Evolutionary conservation across 37 sponge, comb jelly and placozoan species (phyloP).

Genomic region (Aplysina aerophoba): DNA sequence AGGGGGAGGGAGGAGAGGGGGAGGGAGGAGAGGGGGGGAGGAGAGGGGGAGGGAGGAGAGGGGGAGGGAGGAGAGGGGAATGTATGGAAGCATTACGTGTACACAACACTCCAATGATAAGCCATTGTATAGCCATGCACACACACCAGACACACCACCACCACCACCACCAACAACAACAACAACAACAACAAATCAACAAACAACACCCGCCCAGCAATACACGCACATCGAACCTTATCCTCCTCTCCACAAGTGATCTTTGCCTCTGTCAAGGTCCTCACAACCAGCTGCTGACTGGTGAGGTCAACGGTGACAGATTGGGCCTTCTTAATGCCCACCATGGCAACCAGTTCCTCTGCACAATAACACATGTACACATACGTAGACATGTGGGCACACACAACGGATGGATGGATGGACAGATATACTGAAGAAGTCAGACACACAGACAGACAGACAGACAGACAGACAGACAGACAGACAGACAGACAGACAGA

Average conservation of each 20-base stretch:
- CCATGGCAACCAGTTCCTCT: constrained; percentile 70
- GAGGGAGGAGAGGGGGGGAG: too few relatives aligned
- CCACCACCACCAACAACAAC: too few relatives aligned
- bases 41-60: too few relatives aligned
- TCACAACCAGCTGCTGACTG: constrained; percentile 66
- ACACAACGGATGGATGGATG: too few relatives aligned
- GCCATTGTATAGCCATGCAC: too few relatives aligned
- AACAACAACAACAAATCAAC: too few relatives aligned
- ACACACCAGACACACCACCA: too few relatives aligned
- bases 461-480: not conserved
- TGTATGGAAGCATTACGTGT: too few relatives aligned
- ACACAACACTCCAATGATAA: too few relatives aligned
- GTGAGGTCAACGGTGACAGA: constrained; percentile 81
- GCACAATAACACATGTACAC: constrained; percentile 6
- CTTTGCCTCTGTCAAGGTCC: constrained; percentile 81
- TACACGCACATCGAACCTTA: constrained; percentile 64
- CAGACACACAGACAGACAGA: not conserved
- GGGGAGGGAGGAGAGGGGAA: too few relatives aligned
- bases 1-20: too few relatives aligned
- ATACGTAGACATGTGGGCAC: not conserved
- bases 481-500: constrained; percentile 10
- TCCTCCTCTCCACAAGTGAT: constrained; percentile 87
- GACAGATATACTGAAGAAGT: not conserved
- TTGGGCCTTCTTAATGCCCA: constrained; percentile 52
- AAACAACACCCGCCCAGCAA: too few relatives aligned